Evolutionary conservation across 1,140 invertebrate genomes (phyloP).

Genomic region (Ganaspis sp.): DNA sequence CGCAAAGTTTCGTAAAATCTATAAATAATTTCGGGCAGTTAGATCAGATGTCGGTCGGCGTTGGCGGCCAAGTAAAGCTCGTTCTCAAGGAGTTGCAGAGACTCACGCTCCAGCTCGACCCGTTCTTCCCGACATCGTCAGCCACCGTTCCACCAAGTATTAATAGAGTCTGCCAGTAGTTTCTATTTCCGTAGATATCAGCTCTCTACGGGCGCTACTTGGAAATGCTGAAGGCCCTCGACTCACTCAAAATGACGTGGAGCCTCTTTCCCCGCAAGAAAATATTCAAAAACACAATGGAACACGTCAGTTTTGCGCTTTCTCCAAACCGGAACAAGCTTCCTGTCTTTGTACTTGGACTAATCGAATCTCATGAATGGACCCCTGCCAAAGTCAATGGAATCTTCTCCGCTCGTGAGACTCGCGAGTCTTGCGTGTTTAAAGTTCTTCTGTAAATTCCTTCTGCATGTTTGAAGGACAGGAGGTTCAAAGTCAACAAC

Average conservation of each 20-base stretch:
- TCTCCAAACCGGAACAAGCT: background rate
- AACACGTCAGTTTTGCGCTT: background rate
- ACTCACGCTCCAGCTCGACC: slow-evolving; percentile 46
- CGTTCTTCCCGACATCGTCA: slow-evolving; percentile 34
- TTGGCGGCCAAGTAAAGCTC: slow-evolving; percentile 76
- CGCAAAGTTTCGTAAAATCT: slow-evolving; percentile 72
- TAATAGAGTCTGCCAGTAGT: slow-evolving; percentile 71
- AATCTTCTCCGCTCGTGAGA: background rate
- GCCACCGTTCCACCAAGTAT: slow-evolving; percentile 58
- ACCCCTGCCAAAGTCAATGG: slow-evolving; percentile 14
- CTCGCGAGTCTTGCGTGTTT: background rate
- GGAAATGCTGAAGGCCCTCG: slow-evolving; percentile 50
- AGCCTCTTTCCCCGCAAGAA: background rate
- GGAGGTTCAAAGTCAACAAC: background rate
- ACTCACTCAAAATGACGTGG: slow-evolving; percentile 29
- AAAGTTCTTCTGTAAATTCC: background rate
- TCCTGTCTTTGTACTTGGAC: background rate
- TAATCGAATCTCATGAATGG: background rate
- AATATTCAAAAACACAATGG: background rate
- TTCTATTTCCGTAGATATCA: slow-evolving; percentile 74
- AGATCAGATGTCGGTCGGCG: slow-evolving; percentile 75
- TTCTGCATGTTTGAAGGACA: background rate
- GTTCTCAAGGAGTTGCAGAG: slow-evolving; percentile 56
- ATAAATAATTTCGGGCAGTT: slow-evolving; percentile 71
- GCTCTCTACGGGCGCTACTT: slow-evolving; percentile 48